A percentile compares a stretch with the other conserved stretches of the same genome.
Conservation (phyloP, 2,797 vertebrate genomes). For the Artibeus lituratus region DNA sequence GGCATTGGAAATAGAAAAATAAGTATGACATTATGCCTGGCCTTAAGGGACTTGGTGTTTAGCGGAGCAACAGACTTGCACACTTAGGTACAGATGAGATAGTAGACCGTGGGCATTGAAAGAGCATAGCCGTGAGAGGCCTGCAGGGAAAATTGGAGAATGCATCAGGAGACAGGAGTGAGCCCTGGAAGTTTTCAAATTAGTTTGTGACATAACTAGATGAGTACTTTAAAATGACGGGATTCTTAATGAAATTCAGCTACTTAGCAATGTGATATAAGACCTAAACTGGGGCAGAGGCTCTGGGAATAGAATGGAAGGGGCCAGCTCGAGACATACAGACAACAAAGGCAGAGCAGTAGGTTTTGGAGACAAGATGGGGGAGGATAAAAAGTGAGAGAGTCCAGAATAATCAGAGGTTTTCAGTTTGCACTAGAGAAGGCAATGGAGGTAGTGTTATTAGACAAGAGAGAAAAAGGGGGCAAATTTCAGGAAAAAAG, state of each 20-base stretch:
- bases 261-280: background rate
- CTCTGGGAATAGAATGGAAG: background rate
- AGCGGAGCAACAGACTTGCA: background rate
- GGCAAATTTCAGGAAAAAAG: background rate
- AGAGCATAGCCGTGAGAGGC: background rate
- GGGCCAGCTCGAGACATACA: background rate
- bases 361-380: background rate
- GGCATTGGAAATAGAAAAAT: background rate
- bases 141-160: background rate
- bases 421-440: background rate
- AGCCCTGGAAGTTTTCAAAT: background rate
- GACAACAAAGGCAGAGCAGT: background rate
- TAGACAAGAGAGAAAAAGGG: background rate
- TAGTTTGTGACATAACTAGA: background rate
- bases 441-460: background rate
- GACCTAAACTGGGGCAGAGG: background rate
- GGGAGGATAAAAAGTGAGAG: background rate
- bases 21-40: background rate
- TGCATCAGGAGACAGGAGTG: background rate
- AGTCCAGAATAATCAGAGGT: background rate
- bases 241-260: background rate
- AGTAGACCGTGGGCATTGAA: fast-evolving
- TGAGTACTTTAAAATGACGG: background rate
- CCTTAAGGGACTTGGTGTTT: background rate
- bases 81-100: background rate